Conservation (phyloP, 2,888 invertebrate genomes). For the Folsomia manolachei region DNA sequence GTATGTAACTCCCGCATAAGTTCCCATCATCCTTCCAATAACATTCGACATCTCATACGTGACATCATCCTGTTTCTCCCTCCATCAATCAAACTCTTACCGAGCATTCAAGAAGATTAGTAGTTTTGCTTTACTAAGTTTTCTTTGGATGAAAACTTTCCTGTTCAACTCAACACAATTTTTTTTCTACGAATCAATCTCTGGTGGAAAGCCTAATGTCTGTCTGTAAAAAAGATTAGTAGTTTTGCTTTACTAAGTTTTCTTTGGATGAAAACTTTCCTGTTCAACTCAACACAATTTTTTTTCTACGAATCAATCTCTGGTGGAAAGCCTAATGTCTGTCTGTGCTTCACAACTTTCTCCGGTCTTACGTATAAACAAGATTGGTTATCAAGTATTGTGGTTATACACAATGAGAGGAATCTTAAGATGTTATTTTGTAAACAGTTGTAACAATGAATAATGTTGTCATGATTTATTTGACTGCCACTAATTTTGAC, state of each 20-base stretch:
- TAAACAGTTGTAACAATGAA: too few species aligned
- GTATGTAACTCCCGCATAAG: not conserved
- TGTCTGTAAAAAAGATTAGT: not conserved
- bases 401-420: too few species aligned
- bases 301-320: not conserved
- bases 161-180: not conserved
- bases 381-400: too few species aligned
- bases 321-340: not conserved
- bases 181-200: not conserved
- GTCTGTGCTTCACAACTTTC: too few species aligned
- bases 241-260: not conserved
- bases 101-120: not conserved
- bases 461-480: too few species aligned
- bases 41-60: not conserved
- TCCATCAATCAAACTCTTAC: not conserved
- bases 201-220: not conserved
- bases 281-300: not conserved
- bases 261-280: not conserved
- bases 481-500: too few species aligned
- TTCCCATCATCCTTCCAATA: too few species aligned
- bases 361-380: too few species aligned
- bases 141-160: not conserved
- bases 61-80: not conserved
- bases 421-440: too few species aligned
- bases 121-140: not conserved